These are phyloP conservation scores for Parus major DNA, from an alignment of 2,113 vertebrate species.

Conservation along the genomic window DNA sequence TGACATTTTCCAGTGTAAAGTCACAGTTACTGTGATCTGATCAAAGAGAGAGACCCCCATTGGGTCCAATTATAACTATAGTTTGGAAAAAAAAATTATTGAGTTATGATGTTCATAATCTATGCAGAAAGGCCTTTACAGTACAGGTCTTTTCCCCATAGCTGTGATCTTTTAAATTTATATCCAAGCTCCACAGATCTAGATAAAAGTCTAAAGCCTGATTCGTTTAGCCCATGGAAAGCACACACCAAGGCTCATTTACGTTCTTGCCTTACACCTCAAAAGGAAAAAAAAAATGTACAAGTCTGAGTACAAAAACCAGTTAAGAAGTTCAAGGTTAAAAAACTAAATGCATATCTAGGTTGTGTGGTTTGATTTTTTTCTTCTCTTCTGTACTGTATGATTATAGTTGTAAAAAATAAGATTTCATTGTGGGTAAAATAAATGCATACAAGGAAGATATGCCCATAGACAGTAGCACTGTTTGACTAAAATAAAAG, in stretches of 20 bases:
- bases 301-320: constrained; percentile 61
- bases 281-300: background rate
- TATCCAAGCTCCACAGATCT: constrained; percentile 85
- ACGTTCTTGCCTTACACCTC: constrained; percentile 50
- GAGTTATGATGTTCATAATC: constrained; percentile 96
- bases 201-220: constrained; percentile 86
- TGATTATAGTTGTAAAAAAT: background rate
- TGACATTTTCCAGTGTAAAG: constrained; percentile 99
- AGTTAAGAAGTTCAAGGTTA: constrained; percentile 54
- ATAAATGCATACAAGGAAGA: background rate
- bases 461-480: background rate
- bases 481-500: background rate
- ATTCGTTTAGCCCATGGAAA: constrained; percentile 83
- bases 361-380: background rate
- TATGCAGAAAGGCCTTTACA: constrained; percentile 93
- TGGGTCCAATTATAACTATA: constrained; percentile 98
- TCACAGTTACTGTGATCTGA: constrained; percentile 95
- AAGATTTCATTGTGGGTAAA: background rate
- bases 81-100: constrained; percentile 86
- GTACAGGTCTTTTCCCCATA: constrained; percentile 89
- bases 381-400: background rate
- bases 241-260: constrained; percentile 85
- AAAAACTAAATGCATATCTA: constrained; percentile 20
- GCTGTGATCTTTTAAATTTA: constrained; percentile 97
- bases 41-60: constrained; percentile 96